A percentile compares a stretch with the other conserved stretches of the same genome.
Evolutionary conservation across 2,797 vertebrate species (phyloP).

Genomic region (Toxotes lorentzi): DNA sequence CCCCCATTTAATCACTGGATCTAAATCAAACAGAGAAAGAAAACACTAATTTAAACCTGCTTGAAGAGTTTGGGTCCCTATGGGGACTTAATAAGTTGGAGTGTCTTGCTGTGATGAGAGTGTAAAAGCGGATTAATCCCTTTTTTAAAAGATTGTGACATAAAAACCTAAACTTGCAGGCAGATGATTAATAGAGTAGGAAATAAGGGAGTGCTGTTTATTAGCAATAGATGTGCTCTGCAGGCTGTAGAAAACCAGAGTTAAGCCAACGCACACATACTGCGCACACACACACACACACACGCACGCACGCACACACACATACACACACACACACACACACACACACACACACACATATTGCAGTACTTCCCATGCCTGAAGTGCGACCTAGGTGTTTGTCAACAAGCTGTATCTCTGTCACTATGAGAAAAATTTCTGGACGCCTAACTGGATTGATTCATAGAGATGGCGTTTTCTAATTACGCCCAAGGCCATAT

Average conservation of each 20-base stretch:
- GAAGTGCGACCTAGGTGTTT: constrained; percentile 55
- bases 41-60: constrained; percentile 77
- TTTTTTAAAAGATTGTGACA: constrained; percentile 74
- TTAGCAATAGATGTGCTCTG: constrained; percentile 61
- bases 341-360: constrained; percentile 23
- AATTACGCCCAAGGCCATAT: constrained; percentile 66
- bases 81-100: constrained; percentile 74
- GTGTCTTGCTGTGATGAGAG: constrained; percentile 73
- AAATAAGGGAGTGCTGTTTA: constrained; percentile 67
- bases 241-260: constrained; percentile 39
- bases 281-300: background rate
- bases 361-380: constrained; percentile 18
- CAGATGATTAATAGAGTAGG: constrained; percentile 75
- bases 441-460: constrained; percentile 53
- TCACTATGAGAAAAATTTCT: constrained; percentile 59
- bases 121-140: constrained; percentile 74
- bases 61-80: constrained; percentile 74
- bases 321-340: background rate
- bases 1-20: constrained; percentile 70
- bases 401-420: constrained; percentile 65
- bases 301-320: constrained; percentile 12
- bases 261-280: constrained; percentile 26
- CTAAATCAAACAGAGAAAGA: constrained; percentile 77
- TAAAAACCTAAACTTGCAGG: constrained; percentile 71
- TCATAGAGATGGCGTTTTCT: constrained; percentile 60